phyloP scores from a whole-genome alignment of 2,888 invertebrate species.

The Dynastes maya region DNA sequence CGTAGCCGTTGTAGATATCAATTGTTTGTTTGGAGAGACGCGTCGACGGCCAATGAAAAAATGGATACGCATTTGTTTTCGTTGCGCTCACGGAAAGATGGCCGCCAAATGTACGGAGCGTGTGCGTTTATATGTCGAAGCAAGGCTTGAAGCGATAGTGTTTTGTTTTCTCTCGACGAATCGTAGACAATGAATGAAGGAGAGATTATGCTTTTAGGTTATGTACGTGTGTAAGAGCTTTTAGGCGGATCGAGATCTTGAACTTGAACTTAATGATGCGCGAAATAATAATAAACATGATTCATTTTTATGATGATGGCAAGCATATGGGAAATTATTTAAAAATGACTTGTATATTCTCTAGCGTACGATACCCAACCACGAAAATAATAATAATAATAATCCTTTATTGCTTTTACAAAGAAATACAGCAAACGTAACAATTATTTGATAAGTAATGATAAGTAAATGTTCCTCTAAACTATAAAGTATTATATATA shows the following conservation, averaged over 20 bases:
- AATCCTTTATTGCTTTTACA: too few species aligned
- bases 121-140: not conserved
- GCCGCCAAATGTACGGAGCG: slow-evolving; percentile 23
- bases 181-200: slow-evolving; percentile 28
- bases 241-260: slow-evolving; percentile 22
- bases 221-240: not conserved
- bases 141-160: not conserved
- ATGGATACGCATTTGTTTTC: slow-evolving; percentile 40
- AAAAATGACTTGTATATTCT: not conserved
- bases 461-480: too few species aligned
- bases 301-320: not conserved
- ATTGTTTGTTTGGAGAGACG: slow-evolving; percentile 44
- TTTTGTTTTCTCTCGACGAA: slow-evolving; percentile 33
- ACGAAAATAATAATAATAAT: too few species aligned
- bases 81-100: slow-evolving; percentile 33
- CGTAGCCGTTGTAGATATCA: slow-evolving; percentile 36
- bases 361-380: too few species aligned
- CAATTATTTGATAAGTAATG: too few species aligned
- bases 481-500: too few species aligned
- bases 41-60: slow-evolving; percentile 44
- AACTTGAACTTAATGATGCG: slow-evolving; percentile 36
- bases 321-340: not conserved
- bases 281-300: slow-evolving; percentile 12
- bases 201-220: not conserved
- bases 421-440: too few species aligned